Evolutionary conservation across 2,797 vertebrate genomes (phyloP), one percentile per base, ranked within the genome.

Genomic region (Microcaecilia unicolor): DNA sequence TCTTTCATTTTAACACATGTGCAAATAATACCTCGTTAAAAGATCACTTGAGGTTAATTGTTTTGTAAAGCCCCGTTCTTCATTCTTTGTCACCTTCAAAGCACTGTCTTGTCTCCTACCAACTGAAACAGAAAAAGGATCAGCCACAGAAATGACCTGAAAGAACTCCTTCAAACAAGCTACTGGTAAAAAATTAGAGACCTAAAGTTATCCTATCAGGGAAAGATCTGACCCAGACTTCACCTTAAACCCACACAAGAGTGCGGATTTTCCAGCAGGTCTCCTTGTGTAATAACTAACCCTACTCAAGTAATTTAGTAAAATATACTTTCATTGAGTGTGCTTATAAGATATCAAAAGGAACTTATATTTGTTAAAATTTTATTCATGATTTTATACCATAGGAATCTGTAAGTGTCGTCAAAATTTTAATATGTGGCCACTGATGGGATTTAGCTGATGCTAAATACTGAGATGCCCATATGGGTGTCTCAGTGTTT

Each of bases 81-180:
- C 52, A 70, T 70, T 67, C 67, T 61, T 50, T 64, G 58, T 64
- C 63, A 64, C 43, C 67, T 64, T 70, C 67, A 70, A 70, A 70
- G 60, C 41, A 44, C 35, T 31, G 13, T 61, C 63, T 58, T 32
- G 47, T 58, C 59, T 60, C 29, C 46, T 50, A 48, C 41, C 30
- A n/a, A n/a, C n/a, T 53, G 48, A 41, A 40, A 44, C 49, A 40
- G 48, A 49, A 36, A 34, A 36, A 40, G 28, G 22, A 36, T 31
- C 31, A 14, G 15, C 25, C 19, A 30, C 25, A 16, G 15, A 24
- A 21, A 31, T 36, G 19, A 15, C 11, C 35, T 10, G n/a, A n/a
- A n/a, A n/a, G 9, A 15, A 11, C 25, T n/a, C 18, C 15, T 20
- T 25, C 21, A 26, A 38, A 19, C 29, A 37, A 28, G 19, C 28